Evolutionary conservation across 2,113 vertebrate species (phyloP).

Genomic region (Solea senegalensis): DNA sequence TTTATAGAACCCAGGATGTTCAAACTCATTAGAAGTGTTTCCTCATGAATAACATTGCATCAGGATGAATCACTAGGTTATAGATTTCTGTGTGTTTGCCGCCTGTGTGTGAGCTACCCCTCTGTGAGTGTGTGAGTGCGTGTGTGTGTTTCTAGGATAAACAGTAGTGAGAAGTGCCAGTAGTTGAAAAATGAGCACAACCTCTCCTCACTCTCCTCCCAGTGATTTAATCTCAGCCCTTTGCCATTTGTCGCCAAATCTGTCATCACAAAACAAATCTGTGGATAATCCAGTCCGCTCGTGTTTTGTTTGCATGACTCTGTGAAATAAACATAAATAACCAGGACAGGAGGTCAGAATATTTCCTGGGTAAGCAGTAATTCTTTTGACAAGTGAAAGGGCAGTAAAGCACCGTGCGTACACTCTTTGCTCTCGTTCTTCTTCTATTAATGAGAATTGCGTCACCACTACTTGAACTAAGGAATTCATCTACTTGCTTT

Average conservation of each 20-base stretch:
- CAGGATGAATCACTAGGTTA: slow-evolving; percentile 60
- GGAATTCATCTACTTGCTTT: not conserved
- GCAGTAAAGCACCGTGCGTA: not conserved
- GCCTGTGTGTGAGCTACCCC: slow-evolving; percentile 12
- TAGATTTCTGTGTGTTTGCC: slow-evolving; percentile 38
- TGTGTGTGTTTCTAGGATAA: slow-evolving; percentile 34
- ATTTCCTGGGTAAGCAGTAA: slow-evolving; percentile 30
- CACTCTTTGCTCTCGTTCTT: slow-evolving; percentile 13
- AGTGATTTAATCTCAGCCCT: slow-evolving; percentile 70
- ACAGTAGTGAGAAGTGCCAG: slow-evolving; percentile 47
- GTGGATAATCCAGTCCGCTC: slow-evolving; percentile 46
- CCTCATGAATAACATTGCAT: slow-evolving; percentile 58
- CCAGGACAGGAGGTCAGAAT: slow-evolving; percentile 23
- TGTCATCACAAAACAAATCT: slow-evolving; percentile 61
- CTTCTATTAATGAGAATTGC: slow-evolving; percentile 6
- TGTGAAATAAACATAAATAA: slow-evolving; percentile 62
- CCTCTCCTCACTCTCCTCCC: slow-evolving; percentile 34
- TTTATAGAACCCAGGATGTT: slow-evolving; percentile 44
- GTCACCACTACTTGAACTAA: not conserved
- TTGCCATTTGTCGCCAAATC: slow-evolving; percentile 54
- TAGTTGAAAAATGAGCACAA: slow-evolving; percentile 53
- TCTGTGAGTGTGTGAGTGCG: slow-evolving; percentile 13
- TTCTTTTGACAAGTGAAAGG: slow-evolving; percentile 30
- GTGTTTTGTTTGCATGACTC: slow-evolving; percentile 42
- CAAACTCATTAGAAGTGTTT: slow-evolving; percentile 62